Base-by-base conservation (phyloP, 1,140 invertebrate species). In the Marisa cornuarietis region DNA sequence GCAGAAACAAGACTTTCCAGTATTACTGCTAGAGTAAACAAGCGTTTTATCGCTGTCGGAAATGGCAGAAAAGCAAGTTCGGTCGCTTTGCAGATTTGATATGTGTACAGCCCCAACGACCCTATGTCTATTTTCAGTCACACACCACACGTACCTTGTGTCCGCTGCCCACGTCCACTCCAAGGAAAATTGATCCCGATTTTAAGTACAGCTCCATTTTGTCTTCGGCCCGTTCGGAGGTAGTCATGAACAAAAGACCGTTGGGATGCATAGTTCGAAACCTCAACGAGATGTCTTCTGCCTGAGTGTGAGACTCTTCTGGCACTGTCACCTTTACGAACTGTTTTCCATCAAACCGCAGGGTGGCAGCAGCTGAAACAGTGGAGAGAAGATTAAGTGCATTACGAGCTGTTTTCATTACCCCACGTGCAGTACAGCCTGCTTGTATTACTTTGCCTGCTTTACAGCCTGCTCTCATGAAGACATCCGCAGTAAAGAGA, bases 331-430 rank as follows among this genome's bases (percentile, higher is more conserved):
- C 94, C 31, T 94, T 94, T 90, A 97, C 93, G 86, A 96, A 95
- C 88, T 98, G 96, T 22, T 94, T 94, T 22, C 96, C 96, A 88
- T 98, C 97, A 87, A 98, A 95, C 86, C 93, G 95, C 68, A 98
- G 92, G 7, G 95, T 98, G 18, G 95, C 94, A 24, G 96, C 95
- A 89, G 97, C 97, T 96, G 90, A 76, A 89, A 83, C 31, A 80
- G 80, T 69, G 79, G 62, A 80, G 72, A 82, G 63, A 80, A 58
- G 66, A 42, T 42, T 42, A 42, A 42, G 31, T 42, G 31, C 31
- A 42, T 42, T 42, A 42, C 2, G 31, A 42, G 31, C 31, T 42
- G 31, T 42, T 42, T 42, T 42, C 31, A 42, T 42, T 42, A 42
- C n/a, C n/a, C n/a, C n/a, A n/a, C 31, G 6, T 42, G 31, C 31